phyloP scores from a whole-genome alignment of 2,888 invertebrate genomes.

The Tenthredo distinguenda region DNA sequence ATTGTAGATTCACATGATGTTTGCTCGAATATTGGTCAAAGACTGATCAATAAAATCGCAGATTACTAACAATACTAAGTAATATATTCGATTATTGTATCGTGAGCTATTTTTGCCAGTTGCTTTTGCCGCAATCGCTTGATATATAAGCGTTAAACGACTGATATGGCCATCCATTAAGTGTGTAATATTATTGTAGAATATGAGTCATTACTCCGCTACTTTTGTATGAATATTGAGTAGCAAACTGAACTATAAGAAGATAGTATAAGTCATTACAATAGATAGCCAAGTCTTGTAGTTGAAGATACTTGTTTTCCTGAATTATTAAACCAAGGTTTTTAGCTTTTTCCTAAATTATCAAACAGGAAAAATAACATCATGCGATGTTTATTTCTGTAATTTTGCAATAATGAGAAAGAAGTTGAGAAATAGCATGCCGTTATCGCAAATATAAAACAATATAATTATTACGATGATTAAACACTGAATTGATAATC shows the following conservation, averaged over 20 bases:
- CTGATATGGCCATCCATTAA: not conserved
- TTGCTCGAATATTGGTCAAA: not conserved
- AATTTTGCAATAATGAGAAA: constrained; percentile 35
- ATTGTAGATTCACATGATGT: no score
- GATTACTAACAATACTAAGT: not conserved
- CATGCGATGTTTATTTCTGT: constrained; percentile 15
- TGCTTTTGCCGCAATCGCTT: not conserved
- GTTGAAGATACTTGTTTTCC: not conserved
- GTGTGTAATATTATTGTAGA: constrained; percentile 1
- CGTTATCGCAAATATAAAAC: not conserved
- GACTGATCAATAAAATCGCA: not conserved
- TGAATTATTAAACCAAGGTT: not conserved
- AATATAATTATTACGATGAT: not conserved
- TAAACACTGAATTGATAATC: constrained; percentile 3
- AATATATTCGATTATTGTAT: not conserved
- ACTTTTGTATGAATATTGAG: not conserved
- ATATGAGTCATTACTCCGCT: constrained; percentile 8
- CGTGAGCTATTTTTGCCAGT: not conserved
- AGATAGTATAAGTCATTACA: not conserved
- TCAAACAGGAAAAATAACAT: constrained; percentile 1
- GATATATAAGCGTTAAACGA: not conserved
- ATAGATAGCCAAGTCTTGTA: not conserved
- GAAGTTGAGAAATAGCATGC: not conserved
- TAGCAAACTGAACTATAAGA: not conserved
- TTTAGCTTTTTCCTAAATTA: not conserved